A percentile compares a stretch with the other conserved stretches of the same genome.
Evolutionary conservation across 2,797 vertebrate species (phyloP).

Genomic region (Masticophis lateralis): DNA sequence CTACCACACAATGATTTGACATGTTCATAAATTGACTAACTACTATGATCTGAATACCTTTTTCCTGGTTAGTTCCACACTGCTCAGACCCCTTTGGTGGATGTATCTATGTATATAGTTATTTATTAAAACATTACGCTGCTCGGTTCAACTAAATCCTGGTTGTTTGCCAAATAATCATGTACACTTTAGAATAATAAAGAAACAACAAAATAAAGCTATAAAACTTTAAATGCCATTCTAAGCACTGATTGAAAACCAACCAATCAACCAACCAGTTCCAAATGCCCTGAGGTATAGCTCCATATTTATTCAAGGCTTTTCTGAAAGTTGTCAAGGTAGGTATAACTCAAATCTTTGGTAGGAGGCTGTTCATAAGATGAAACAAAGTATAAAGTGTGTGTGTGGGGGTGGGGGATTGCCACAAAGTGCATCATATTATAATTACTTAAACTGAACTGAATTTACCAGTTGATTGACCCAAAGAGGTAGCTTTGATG

Average conservation of each 20-base stretch:
- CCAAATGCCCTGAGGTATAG: neutral
- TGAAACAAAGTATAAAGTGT: neutral
- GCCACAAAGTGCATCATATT: neutral
- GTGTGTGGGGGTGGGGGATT: neutral
- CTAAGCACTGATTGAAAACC: neutral
- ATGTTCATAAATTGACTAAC: neutral
- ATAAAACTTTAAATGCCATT: neutral
- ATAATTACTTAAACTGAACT: neutral
- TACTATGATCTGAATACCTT: neutral
- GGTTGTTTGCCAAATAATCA: neutral
- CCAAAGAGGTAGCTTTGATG: neutral
- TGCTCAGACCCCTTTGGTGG: neutral
- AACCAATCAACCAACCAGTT: neutral
- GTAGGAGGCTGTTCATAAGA: neutral
- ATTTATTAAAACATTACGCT: neutral
- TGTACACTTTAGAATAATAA: neutral
- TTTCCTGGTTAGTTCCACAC: neutral
- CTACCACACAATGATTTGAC: neutral
- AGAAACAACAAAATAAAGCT: neutral
- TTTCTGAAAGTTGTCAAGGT: neutral
- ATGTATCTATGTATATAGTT: neutral
- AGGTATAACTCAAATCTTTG: neutral
- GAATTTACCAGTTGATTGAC: neutral
- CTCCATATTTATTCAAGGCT: neutral
- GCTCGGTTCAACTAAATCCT: neutral